Percentiles rank a stretch among this genome's conserved stretches.
These are phyloP conservation scores for Amphipyra berbera DNA, from an alignment of 2,888 invertebrate species.

Conservation along the genomic window DNA sequence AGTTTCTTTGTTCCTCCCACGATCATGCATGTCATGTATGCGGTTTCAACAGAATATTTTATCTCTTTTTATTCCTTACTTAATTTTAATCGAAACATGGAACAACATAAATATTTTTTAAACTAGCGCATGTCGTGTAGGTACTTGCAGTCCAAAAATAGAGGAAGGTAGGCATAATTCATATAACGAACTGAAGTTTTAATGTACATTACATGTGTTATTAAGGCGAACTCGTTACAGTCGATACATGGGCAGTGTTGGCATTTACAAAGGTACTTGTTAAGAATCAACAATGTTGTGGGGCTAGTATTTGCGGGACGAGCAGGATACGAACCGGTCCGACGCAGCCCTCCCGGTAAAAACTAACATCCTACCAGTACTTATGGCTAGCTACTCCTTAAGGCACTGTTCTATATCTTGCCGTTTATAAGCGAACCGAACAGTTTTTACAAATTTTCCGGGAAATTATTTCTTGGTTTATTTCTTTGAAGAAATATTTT, in stretches of 20 bases:
- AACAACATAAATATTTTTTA: neutral
- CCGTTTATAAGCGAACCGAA: conserved; percentile 19
- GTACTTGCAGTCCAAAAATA: too few relatives aligned
- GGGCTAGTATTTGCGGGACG: conserved; percentile 74
- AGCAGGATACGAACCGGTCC: conserved; percentile 83
- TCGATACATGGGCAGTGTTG: conserved; percentile 54
- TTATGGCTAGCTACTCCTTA: conserved; percentile 55
- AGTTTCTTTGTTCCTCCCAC: conserved; percentile 13
- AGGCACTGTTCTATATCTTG: conserved; percentile 41
- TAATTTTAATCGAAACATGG: too few relatives aligned
- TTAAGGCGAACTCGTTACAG: conserved; percentile 49
- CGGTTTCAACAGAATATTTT: neutral
- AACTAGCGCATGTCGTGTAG: neutral
- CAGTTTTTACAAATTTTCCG: conserved; percentile 29
- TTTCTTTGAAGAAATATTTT: neutral
- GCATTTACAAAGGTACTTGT: conserved; percentile 66
- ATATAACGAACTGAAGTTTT: conserved; percentile 29
- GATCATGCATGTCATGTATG: neutral
- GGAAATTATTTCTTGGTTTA: neutral
- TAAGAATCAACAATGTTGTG: conserved; percentile 71
- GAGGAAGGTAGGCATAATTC: neutral
- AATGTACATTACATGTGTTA: conserved; percentile 47
- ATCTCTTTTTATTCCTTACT: neutral
- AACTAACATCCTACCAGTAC: conserved; percentile 70
- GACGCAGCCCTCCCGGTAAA: conserved; percentile 70